Conservation (phyloP, 1,140 invertebrate genomes). For the Musca vetustissima region DNA sequence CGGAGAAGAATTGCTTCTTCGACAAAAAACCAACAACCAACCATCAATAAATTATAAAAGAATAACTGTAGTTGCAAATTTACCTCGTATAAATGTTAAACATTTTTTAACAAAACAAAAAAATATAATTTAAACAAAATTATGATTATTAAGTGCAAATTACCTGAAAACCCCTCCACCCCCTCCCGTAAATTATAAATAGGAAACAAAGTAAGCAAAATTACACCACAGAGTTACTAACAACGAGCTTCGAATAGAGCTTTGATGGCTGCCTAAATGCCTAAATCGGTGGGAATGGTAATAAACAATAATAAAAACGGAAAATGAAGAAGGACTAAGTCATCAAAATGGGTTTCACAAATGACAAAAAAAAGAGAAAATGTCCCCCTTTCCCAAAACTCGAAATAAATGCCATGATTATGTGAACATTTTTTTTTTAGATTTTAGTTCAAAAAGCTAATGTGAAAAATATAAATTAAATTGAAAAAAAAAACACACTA, state of each 20-base stretch:
- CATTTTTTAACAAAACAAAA: constrained; percentile 4
- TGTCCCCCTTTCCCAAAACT: background rate
- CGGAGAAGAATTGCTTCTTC: constrained; percentile 23
- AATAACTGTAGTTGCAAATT: constrained; percentile 16
- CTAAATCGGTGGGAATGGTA: no score
- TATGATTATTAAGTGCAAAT: background rate
- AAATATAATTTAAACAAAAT: background rate
- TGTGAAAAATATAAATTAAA: background rate
- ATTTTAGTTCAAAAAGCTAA: constrained; percentile 1
- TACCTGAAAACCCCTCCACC: no score
- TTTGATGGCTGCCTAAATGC: no score
- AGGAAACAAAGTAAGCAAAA: no score
- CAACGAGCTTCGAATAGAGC: background rate
- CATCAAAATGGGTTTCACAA: no score
- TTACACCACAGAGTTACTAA: constrained; percentile 5
- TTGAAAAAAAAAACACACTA: background rate
- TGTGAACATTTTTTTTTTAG: background rate
- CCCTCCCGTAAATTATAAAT: no score
- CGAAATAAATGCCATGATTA: background rate
- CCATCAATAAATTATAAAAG: background rate
- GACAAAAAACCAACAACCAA: background rate
- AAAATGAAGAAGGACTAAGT: no score
- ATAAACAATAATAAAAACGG: no score
- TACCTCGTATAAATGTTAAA: constrained; percentile 25
- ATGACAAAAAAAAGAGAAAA: no score